Evolutionary conservation across 2,888 invertebrate species (phyloP), one percentile per base, ranked within the genome.

Genomic region (Xestobium rufovillosum): DNA sequence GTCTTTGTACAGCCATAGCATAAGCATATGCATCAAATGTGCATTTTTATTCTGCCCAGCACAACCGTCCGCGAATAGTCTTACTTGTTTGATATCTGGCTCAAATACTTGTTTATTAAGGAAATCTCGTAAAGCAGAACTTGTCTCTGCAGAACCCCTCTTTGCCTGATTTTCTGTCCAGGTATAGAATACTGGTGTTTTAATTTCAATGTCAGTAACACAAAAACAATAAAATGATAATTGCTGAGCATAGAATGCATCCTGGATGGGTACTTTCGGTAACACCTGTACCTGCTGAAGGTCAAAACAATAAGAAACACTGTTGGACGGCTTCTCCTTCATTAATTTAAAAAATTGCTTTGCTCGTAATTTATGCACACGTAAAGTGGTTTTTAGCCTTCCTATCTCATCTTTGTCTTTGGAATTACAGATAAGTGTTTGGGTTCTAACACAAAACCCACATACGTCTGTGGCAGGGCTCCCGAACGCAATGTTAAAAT

Each of bases 1-100:
- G 39, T 48, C 37, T 16, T 38, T 44, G 26, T 39, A 38, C 25
- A 53, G 48, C 52, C 50, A 54, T 30, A 44, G 37, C 29, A 49
- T 42, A 31, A 54, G 36, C 29, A 40, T 33, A 34, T 53, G 52
- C 23, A 54, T 33, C 17, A 52, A 15, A 23, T 39, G 36, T 8
- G 31, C 19, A 34, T 41, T 43, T 41, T 43, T 43, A 35, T 43
- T 41, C 26, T 43, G 41, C 3, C 32, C 41, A n/a, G 31, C 41
- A 41, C 43, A 43, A 16, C 43, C 41, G 29, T 43, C 41, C 31
- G 37, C 32, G 26, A 43, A 43, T 11, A 42, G 16, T 16, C 39
- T 34, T 26, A 38, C 9, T n/a, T n/a, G 11, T 41, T 28, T 42
- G 10, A 35, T 37, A 36, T 30, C 36, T 36, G 35, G 36, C 10